These are phyloP conservation scores for Halictus rubicundus DNA, from an alignment of 1,140 invertebrate genomes.

Conservation along the genomic window DNA sequence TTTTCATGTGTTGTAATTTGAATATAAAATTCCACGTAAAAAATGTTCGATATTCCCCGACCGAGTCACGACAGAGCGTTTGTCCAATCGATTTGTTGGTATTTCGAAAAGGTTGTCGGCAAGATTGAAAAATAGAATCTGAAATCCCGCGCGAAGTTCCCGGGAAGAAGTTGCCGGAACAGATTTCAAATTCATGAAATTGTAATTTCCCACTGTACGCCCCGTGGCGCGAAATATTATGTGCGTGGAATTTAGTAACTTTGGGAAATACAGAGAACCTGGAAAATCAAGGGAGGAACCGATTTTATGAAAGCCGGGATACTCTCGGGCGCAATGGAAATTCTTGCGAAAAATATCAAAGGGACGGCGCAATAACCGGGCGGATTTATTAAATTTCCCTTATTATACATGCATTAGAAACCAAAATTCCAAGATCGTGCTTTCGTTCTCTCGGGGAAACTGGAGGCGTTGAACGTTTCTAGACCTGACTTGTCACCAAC, in stretches of 20 bases:
- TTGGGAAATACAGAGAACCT: too few species aligned
- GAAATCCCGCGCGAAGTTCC: background rate
- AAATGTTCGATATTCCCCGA: background rate
- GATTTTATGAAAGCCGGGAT: background rate
- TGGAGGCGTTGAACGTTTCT: too few species aligned
- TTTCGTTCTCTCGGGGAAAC: too few species aligned
- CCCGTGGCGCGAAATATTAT: constrained; percentile 9
- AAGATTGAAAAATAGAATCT: constrained; percentile 1
- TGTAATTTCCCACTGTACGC: constrained; percentile 3
- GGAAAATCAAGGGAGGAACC: background rate
- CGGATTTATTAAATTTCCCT: background rate
- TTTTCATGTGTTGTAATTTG: background rate
- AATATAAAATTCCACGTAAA: background rate
- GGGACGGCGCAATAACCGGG: background rate
- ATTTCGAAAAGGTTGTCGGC: background rate
- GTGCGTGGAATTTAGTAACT: constrained; percentile 12
- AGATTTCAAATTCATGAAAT: constrained; percentile 42
- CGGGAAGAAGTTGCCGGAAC: background rate
- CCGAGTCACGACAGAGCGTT: background rate
- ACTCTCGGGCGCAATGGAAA: background rate
- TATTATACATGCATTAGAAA: background rate
- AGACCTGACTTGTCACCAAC: background rate
- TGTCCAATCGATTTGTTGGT: background rate
- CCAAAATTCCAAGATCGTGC: too few species aligned
- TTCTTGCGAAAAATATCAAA: background rate